phyloP scores from a whole-genome alignment of 1,140 invertebrate genomes.

The Lordiphosa stackelbergi region DNA sequence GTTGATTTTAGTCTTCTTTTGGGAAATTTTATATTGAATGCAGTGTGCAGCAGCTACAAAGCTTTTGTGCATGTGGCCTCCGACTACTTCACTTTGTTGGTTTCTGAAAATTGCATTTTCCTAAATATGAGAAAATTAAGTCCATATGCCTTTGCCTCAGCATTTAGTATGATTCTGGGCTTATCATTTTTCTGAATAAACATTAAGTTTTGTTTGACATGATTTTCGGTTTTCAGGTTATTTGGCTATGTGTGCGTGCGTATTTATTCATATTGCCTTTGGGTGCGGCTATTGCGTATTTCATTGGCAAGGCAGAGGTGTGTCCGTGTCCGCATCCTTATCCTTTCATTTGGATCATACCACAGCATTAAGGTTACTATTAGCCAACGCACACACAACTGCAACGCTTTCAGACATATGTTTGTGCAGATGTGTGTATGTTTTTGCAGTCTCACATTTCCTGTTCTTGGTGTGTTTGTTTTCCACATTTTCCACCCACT shows the following conservation, averaged over 20 bases:
- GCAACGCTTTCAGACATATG: constrained; percentile 15
- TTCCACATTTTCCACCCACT: constrained; percentile 20
- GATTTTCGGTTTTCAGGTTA: constrained; percentile 16
- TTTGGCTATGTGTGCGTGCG: constrained; percentile 12
- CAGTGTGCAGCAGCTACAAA: too few species aligned
- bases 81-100: too few species aligned
- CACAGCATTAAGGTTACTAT: constrained; percentile 57
- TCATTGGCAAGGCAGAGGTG: neutral
- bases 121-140: too few species aligned
- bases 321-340: constrained; percentile 28
- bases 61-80: too few species aligned
- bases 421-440: constrained; percentile 7
- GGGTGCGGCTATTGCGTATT: constrained; percentile 39
- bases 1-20: too few species aligned
- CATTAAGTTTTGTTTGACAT: constrained; percentile 18
- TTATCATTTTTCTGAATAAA: constrained; percentile 8
- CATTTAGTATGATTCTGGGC: too few species aligned
- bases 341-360: constrained; percentile 34
- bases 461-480: constrained; percentile 7
- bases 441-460: constrained; percentile 16
- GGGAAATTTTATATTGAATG: too few species aligned
- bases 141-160: too few species aligned
- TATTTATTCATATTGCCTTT: constrained; percentile 66
- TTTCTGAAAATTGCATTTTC: too few species aligned
- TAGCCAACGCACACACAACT: constrained; percentile 20